Evolutionary conservation across 2,888 invertebrate species (phyloP).

Genomic region (Phorcus lineatus): DNA sequence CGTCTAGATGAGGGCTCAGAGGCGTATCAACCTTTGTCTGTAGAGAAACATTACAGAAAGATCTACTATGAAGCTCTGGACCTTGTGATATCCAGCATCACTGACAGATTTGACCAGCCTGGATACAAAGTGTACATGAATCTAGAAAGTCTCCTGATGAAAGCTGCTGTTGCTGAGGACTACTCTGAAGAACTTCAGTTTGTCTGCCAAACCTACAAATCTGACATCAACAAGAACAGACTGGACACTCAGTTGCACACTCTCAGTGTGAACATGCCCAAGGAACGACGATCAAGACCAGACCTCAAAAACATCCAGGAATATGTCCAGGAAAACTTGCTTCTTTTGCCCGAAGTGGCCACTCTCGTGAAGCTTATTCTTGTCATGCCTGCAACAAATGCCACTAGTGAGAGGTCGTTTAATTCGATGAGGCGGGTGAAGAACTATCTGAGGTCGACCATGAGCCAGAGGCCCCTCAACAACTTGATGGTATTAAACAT

Average conservation of each 20-base stretch:
- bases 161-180: background rate
- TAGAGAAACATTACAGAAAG: background rate
- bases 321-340: too few relatives aligned
- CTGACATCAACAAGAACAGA: background rate
- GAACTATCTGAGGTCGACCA: background rate
- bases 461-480: background rate
- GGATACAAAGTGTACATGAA: slow-evolving; percentile 17
- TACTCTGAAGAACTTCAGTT: background rate
- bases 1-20: background rate
- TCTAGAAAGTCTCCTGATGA: slow-evolving; percentile 5
- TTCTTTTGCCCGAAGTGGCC: too few relatives aligned
- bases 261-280: background rate
- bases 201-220: background rate
- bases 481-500: background rate
- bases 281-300: background rate
- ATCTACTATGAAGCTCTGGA: too few relatives aligned
- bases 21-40: background rate
- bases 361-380: too few relatives aligned
- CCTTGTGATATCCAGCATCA: too few relatives aligned
- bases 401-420: background rate
- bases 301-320: too few relatives aligned
- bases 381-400: background rate
- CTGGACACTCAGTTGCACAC: background rate
- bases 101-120: slow-evolving; percentile 23
- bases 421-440: background rate